Evolutionary conservation across 2,113 vertebrate genomes (phyloP).

Genomic region (Plectropomus leopardus): DNA sequence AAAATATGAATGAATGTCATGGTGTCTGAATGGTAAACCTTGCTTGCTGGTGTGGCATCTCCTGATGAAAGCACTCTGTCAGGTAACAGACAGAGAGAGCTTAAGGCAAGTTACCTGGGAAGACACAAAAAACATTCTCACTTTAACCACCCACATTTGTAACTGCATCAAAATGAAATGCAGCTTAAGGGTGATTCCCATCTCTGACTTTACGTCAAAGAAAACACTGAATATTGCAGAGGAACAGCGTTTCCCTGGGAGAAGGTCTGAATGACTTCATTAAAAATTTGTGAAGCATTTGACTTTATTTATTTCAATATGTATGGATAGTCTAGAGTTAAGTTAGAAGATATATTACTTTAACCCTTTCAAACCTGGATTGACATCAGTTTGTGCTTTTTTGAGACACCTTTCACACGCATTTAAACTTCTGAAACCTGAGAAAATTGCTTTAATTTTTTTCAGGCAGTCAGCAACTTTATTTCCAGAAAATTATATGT

Average conservation of each 20-base stretch:
- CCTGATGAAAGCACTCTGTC: slow-evolving; percentile 20
- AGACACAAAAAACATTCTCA: slow-evolving; percentile 38
- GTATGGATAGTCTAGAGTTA: background rate
- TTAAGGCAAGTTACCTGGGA: slow-evolving; percentile 49
- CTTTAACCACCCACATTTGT: slow-evolving; percentile 18
- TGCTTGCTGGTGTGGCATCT: background rate
- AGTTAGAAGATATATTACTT: background rate
- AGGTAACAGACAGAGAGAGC: slow-evolving; percentile 32
- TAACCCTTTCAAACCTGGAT: too few relatives aligned
- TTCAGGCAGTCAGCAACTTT: too few relatives aligned
- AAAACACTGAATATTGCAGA: background rate
- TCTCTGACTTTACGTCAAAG: slow-evolving; percentile 22
- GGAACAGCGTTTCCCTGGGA: background rate
- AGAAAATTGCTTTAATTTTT: too few relatives aligned
- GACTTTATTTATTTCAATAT: background rate
- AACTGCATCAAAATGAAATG: slow-evolving; percentile 20
- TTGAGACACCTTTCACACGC: too few relatives aligned
- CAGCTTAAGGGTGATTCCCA: background rate
- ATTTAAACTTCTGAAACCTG: too few relatives aligned
- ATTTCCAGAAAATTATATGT: too few relatives aligned
- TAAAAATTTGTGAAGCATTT: too few relatives aligned
- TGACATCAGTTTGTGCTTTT: too few relatives aligned
- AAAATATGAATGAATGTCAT: too few relatives aligned
- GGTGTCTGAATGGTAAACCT: background rate
- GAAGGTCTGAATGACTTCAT: background rate